Conservation (phyloP, 1,140 invertebrate genomes). For the Bombyx mandarina region DNA sequence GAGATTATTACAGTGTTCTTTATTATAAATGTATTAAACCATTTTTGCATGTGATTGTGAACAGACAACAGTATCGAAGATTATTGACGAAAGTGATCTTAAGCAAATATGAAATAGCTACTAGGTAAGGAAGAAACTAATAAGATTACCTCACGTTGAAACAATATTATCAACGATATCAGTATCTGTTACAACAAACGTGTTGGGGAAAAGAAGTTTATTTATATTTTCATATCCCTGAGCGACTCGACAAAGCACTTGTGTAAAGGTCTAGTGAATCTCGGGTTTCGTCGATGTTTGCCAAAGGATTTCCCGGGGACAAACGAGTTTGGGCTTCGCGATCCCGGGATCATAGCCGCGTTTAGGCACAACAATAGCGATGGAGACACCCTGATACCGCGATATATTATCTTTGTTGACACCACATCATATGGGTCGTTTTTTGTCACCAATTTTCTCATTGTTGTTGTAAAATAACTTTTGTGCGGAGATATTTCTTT, state of each 20-base stretch:
- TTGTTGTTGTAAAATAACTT: constrained; percentile 55
- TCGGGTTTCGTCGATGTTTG: constrained; percentile 61
- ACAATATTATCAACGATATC: constrained; percentile 40
- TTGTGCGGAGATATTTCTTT: constrained; percentile 35
- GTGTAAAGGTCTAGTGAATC: constrained; percentile 62
- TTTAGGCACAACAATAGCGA: constrained; percentile 56
- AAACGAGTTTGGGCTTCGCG: constrained; percentile 47
- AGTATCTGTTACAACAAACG: constrained; percentile 23
- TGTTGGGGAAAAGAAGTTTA: constrained; percentile 34
- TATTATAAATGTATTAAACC: no score
- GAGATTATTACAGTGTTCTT: no score
- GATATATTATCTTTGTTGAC: constrained; percentile 65
- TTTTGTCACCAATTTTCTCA: constrained; percentile 58
- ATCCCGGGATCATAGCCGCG: constrained; percentile 50
- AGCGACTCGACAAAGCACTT: constrained; percentile 50
- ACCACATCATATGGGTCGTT: constrained; percentile 61
- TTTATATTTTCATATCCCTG: constrained; percentile 49
- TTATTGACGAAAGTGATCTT: background rate
- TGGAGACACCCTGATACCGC: constrained; percentile 52
- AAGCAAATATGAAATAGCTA: constrained; percentile 2
- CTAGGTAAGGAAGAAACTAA: constrained; percentile 8
- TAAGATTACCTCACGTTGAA: constrained; percentile 22
- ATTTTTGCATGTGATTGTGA: no score
- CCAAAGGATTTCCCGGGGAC: constrained; percentile 61
- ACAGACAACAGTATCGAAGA: no score